Percentiles rank a stretch among this genome's conserved stretches.
Evolutionary conservation across 1,140 invertebrate genomes (phyloP).

Genomic region (Diuraphis noxia): DNA sequence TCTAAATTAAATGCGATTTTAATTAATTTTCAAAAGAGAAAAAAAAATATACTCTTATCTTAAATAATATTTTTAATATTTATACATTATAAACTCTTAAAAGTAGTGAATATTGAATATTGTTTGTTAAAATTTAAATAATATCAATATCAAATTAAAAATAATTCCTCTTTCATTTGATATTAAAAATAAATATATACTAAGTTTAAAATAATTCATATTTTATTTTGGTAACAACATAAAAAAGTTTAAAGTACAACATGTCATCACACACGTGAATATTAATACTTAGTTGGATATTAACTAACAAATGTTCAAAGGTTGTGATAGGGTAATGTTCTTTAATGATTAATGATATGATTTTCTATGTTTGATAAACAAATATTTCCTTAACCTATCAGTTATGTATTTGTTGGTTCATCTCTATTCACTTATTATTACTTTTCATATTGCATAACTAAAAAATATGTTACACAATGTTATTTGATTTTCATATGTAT

Average conservation of each 20-base stretch:
- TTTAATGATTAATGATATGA: conserved; percentile 33
- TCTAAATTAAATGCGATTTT: not conserved
- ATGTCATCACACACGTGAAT: not conserved
- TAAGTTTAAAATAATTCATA: conserved; percentile 26
- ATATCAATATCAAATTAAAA: not conserved
- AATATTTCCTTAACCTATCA: conserved; percentile 10
- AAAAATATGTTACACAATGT: not conserved
- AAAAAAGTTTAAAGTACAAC: conserved; percentile 15
- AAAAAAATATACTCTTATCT: too few relatives aligned
- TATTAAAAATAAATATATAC: not conserved
- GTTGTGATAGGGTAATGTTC: not conserved
- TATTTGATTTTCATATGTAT: not conserved
- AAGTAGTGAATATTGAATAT: too few relatives aligned
- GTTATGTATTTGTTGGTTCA: not conserved
- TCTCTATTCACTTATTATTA: not conserved
- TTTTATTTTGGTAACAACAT: not conserved
- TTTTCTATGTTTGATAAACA: not conserved
- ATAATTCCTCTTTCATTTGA: not conserved
- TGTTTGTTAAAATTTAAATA: not conserved
- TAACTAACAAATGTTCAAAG: conserved; percentile 20
- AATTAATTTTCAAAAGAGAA: too few relatives aligned
- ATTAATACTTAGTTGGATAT: conserved; percentile 5
- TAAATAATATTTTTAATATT: too few relatives aligned
- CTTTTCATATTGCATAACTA: not conserved
- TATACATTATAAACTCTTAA: too few relatives aligned